Evolutionary conservation across 1,140 invertebrate species (phyloP).

Genomic region (Kradibia gibbosae): DNA sequence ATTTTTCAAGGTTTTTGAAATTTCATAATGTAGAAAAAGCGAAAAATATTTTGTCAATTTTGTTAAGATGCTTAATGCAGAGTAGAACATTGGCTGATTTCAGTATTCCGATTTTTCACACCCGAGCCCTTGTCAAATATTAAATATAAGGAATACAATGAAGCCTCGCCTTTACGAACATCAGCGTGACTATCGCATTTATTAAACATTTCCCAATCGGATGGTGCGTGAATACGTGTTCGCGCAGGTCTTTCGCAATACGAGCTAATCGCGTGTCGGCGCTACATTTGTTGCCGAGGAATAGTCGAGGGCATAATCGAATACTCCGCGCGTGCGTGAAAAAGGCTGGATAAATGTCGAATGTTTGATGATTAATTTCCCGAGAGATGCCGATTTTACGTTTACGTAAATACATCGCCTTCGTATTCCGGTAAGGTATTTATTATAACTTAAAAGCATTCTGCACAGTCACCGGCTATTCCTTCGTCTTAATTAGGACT

Average conservation of each 20-base stretch:
- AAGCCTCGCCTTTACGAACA: neutral
- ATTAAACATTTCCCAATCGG: constrained; percentile 32
- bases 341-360: constrained; percentile 26
- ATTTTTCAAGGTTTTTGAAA: too few species aligned
- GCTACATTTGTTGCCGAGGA: constrained; percentile 20
- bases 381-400: constrained; percentile 33
- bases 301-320: constrained; percentile 27
- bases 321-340: neutral
- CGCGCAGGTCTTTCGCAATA: neutral
- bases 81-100: too few species aligned
- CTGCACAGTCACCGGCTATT: too few species aligned
- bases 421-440: constrained; percentile 1
- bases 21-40: too few species aligned
- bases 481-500: constrained; percentile 22
- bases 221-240: neutral
- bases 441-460: neutral
- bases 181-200: neutral
- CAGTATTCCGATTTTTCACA: too few species aligned
- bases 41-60: too few species aligned
- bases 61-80: too few species aligned
- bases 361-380: constrained; percentile 42
- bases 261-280: constrained; percentile 34
- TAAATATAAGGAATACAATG: neutral
- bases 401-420: neutral
- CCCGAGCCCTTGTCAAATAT: neutral